Percentiles rank a stretch among this genome's conserved stretches.
Conservation (phyloP, 2,797 vertebrate species). For the Poliocrania exsul region DNA sequence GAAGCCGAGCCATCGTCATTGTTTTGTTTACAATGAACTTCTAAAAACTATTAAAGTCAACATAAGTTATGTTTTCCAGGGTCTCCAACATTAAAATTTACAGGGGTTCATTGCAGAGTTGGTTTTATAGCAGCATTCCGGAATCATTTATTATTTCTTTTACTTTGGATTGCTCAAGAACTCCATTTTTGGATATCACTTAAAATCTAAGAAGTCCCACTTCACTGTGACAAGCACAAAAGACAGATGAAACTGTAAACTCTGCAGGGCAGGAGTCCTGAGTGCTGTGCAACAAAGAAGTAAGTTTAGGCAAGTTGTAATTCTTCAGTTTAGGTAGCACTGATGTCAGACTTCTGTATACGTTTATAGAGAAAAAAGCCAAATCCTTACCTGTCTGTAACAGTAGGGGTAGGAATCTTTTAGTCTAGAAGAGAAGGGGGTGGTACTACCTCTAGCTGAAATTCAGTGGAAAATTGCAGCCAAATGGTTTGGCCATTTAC, state of each 20-base stretch:
- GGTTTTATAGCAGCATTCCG: background rate
- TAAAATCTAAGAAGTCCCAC: background rate
- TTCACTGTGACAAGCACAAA: background rate
- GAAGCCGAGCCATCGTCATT: too few species aligned
- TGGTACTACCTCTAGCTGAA: background rate
- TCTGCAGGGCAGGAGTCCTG: background rate
- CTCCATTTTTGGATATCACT: background rate
- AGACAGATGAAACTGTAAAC: background rate
- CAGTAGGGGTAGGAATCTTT: background rate
- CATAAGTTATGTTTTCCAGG: background rate
- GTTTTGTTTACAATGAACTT: background rate
- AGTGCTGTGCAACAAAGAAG: background rate
- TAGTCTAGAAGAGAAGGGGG: background rate
- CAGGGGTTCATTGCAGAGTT: background rate
- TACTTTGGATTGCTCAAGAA: background rate
- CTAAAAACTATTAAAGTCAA: background rate
- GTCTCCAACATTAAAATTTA: background rate
- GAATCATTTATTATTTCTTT: background rate
- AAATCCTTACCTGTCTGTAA: background rate
- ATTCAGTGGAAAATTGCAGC: constrained; percentile 3
- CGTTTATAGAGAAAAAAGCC: background rate
- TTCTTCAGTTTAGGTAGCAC: background rate
- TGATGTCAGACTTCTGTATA: background rate
- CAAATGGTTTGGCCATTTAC: background rate
- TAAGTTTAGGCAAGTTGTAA: background rate